Conservation (phyloP, 2,888 invertebrate genomes). For the Brenthis daphne region DNA sequence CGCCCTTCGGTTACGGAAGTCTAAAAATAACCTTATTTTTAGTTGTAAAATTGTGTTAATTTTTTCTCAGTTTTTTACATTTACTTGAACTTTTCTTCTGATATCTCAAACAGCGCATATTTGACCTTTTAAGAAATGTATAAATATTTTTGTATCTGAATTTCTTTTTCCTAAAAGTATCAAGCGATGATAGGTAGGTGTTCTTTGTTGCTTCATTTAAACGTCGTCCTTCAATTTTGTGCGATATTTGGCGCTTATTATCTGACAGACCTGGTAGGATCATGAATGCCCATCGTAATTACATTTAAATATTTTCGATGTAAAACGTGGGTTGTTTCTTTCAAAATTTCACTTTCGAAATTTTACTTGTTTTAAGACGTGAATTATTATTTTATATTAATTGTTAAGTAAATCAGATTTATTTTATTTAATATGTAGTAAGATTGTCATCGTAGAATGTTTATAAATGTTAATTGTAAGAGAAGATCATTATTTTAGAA, state of each 20-base stretch:
- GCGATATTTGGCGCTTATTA: constrained; percentile 63
- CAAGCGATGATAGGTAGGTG: constrained; percentile 52
- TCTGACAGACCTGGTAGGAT: constrained; percentile 43
- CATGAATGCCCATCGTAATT: constrained; percentile 32
- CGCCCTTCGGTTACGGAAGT: too few relatives aligned
- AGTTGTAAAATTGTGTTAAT: too few relatives aligned
- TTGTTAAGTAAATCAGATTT: not conserved
- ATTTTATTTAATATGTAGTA: too few relatives aligned
- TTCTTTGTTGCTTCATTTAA: constrained; percentile 50
- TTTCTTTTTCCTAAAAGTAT: constrained; percentile 25
- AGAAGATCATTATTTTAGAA: not conserved
- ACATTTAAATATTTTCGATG: constrained; percentile 25
- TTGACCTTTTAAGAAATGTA: not conserved
- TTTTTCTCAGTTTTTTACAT: too few relatives aligned
- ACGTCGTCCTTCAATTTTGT: constrained; percentile 56
- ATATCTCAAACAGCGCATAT: too few relatives aligned
- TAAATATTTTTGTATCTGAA: not conserved
- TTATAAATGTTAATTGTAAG: not conserved
- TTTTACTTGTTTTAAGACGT: constrained; percentile 2
- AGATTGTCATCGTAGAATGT: not conserved
- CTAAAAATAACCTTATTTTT: too few relatives aligned
- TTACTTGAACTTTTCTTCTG: too few relatives aligned
- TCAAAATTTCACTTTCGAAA: constrained; percentile 10
- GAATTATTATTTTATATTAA: not conserved
- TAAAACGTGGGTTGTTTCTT: constrained; percentile 1